Percentiles rank a stretch among this genome's conserved stretches.
phyloP scores from a whole-genome alignment of 2,888 invertebrate genomes.

The Acrobasis repandana region DNA sequence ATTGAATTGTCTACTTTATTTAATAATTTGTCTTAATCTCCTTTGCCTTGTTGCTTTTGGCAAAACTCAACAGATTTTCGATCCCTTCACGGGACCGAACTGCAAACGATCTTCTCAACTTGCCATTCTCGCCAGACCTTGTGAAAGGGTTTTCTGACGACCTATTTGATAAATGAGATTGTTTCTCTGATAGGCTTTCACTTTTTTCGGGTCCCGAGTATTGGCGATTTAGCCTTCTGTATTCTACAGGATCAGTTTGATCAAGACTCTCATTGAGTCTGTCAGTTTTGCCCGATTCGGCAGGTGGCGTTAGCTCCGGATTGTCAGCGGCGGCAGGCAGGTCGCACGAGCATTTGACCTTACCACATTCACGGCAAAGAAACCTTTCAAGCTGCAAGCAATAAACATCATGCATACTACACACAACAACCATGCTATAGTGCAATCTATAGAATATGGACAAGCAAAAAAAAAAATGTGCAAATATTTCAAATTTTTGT shows the following conservation, averaged over 20 bases:
- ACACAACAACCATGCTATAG: constrained; percentile 65
- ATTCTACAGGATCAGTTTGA: constrained; percentile 53
- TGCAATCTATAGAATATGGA: constrained; percentile 8
- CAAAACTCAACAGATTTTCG: constrained; percentile 68
- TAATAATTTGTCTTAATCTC: constrained; percentile 56
- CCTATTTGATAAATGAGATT: constrained; percentile 44
- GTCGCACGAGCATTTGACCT: constrained; percentile 85
- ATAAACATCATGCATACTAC: constrained; percentile 83
- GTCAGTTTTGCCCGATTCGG: constrained; percentile 34
- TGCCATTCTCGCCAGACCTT: constrained; percentile 64
- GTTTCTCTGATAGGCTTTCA: constrained; percentile 38
- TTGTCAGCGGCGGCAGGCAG: constrained; percentile 42
- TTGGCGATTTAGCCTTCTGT: constrained; percentile 55
- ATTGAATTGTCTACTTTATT: constrained; percentile 34
- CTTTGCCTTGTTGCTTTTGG: constrained; percentile 57
- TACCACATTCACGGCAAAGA: constrained; percentile 88
- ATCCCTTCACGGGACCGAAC: constrained; percentile 75
- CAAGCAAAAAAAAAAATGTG: background rate
- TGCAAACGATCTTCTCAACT: constrained; percentile 70
- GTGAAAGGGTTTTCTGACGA: constrained; percentile 63
- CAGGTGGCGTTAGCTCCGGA: constrained; percentile 37
- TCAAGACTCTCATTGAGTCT: constrained; percentile 38
- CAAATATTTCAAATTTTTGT: background rate
- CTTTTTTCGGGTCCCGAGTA: constrained; percentile 54
- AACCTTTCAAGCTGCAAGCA: constrained; percentile 88